Conservation (phyloP, 1,140 invertebrate genomes). For the Saxidomus purpurata region DNA sequence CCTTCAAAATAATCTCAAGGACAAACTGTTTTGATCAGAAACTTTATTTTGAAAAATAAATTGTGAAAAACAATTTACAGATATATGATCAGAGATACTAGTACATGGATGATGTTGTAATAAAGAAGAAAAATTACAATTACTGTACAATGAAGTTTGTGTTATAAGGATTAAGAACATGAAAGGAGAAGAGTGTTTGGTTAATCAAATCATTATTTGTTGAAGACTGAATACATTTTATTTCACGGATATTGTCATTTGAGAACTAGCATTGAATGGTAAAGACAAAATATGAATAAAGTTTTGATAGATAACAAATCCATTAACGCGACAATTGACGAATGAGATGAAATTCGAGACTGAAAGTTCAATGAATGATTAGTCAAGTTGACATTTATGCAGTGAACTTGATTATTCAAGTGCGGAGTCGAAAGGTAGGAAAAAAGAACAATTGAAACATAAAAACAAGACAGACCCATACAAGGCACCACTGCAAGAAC, state of each 20-base stretch:
- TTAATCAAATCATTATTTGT: not conserved
- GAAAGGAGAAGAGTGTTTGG: not conserved
- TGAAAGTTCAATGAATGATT: not conserved
- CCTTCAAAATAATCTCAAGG: conserved; percentile 51
- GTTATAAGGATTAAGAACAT: not conserved
- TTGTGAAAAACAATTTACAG: not conserved
- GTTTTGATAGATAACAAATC: not conserved
- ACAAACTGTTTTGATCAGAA: conserved; percentile 40
- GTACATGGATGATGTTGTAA: not conserved
- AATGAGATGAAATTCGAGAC: not conserved
- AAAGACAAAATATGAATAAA: conserved; percentile 5
- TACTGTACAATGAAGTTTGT: not conserved
- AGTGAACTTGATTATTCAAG: not conserved
- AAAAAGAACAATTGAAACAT: not conserved
- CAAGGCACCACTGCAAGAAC: too few relatives aligned
- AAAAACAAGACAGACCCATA: too few relatives aligned
- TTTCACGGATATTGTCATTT: not conserved
- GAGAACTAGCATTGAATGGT: not conserved
- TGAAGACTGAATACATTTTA: not conserved
- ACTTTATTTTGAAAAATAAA: not conserved
- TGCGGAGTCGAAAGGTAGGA: not conserved
- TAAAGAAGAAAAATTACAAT: not conserved
- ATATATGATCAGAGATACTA: not conserved
- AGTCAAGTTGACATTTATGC: not conserved
- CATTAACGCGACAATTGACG: not conserved